A percentile compares a stretch with the other conserved stretches of the same genome.
Evolutionary conservation across 1,140 invertebrate species (phyloP).

Genomic region (Antheraea pernyi): DNA sequence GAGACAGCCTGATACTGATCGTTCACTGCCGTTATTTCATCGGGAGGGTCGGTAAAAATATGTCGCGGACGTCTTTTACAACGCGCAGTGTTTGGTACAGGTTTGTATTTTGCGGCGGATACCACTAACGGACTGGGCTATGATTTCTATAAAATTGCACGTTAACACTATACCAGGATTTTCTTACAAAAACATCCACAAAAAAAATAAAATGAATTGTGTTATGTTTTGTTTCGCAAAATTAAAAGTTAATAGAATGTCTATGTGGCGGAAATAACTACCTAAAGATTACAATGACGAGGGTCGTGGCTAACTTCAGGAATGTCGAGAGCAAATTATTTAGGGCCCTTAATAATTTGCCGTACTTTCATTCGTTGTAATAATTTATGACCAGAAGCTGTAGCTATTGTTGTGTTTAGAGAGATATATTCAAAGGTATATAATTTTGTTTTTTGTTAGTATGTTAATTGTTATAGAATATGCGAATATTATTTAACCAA

Average conservation of each 20-base stretch:
- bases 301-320: slow-evolving; percentile 24
- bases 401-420: slow-evolving; percentile 23
- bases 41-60: too few species aligned
- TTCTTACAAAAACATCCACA: too few species aligned
- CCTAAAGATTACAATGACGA: slow-evolving; percentile 27
- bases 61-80: too few species aligned
- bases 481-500: not conserved
- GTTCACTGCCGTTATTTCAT: too few species aligned
- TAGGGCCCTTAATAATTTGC: slow-evolving; percentile 29
- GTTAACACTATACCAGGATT: too few species aligned
- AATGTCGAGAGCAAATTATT: slow-evolving; percentile 30
- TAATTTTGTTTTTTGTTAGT: not conserved
- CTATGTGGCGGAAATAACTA: slow-evolving; percentile 18
- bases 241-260: not conserved
- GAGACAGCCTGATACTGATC: too few species aligned
- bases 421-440: not conserved
- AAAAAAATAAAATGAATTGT: too few species aligned
- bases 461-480: not conserved
- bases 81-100: too few species aligned
- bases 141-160: too few species aligned
- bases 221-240: not conserved
- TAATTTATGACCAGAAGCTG: slow-evolving; percentile 24
- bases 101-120: too few species aligned
- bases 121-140: too few species aligned
- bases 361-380: slow-evolving; percentile 20